Conservation (phyloP, 1,140 invertebrate species). For the Chrysoperla carnea region DNA sequence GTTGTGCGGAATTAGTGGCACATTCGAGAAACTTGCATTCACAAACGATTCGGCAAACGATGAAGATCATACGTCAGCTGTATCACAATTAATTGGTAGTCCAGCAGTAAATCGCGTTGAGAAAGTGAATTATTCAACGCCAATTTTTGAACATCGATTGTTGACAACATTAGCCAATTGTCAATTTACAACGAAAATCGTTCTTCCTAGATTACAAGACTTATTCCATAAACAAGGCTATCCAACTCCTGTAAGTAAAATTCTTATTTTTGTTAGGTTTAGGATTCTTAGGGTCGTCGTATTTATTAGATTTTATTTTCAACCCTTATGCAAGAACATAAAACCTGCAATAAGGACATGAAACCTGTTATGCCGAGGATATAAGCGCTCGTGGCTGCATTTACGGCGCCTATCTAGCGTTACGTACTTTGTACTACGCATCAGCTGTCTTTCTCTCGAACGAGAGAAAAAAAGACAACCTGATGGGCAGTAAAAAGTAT, state of each 20-base stretch:
- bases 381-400: no score
- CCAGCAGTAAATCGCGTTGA: slow-evolving; percentile 29
- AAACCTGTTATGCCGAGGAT: no score
- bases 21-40: slow-evolving; percentile 43
- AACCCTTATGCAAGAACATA: no score
- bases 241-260: slow-evolving; percentile 34
- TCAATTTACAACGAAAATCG: slow-evolving; percentile 55
- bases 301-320: no score
- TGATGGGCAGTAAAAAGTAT: no score
- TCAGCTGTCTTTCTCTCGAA: no score
- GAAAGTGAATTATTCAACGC: slow-evolving; percentile 10
- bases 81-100: slow-evolving; percentile 44
- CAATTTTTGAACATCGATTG: slow-evolving; percentile 44
- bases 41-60: slow-evolving; percentile 39
- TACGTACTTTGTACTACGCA: no score
- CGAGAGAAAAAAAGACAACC: no score
- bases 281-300: no score
- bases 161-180: slow-evolving; percentile 82
- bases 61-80: slow-evolving; percentile 28
- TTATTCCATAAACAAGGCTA: slow-evolving; percentile 44
- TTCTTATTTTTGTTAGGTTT: no score
- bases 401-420: no score
- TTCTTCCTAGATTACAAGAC: slow-evolving; percentile 50
- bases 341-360: no score
- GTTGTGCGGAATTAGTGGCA: slow-evolving; percentile 43